phyloP scores from a whole-genome alignment of 2,113 vertebrate species.

The Bos taurus region ARS-UCD2.0 NC_037331.1:4788001-4788500 shows the following conservation, averaged over 20 bases:
- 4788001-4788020: not conserved
- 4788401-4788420: no score
- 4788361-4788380: no score
- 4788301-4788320: no score
- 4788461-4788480: no score
- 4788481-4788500: no score
- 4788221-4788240: not conserved
- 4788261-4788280: not conserved
- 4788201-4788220: not conserved
- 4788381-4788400: no score
- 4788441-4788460: no score
- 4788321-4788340: no score
- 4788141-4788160: not conserved
- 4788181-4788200: not conserved
- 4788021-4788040: not conserved
- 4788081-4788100: not conserved
- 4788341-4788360: no score
- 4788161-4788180: not conserved
- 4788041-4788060: not conserved
- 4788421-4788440: no score
- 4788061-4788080: not conserved
- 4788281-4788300: not conserved
- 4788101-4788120: not conserved
- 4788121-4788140: not conserved
- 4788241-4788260: not conserved